These are phyloP conservation scores for Tryphoninae sp. DNA, from an alignment of 2,888 invertebrate species.

Conservation along the genomic window DNA sequence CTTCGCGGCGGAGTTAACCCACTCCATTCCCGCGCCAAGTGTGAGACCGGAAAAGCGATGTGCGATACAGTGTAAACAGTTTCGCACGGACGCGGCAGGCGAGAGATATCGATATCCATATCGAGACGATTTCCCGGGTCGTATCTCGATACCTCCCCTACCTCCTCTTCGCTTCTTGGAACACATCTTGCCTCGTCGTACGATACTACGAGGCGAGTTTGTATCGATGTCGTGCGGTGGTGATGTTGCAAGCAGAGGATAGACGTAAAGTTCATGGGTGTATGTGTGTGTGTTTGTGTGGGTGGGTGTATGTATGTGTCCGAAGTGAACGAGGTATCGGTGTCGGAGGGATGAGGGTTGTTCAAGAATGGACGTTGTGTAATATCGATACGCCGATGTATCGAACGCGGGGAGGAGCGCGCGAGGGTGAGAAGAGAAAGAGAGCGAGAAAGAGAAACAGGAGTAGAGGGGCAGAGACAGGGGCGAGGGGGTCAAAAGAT, in stretches of 20 bases:
- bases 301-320: neutral
- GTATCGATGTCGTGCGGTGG: slow-evolving; percentile 69
- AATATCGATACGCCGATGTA: slow-evolving; percentile 63
- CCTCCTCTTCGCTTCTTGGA: neutral
- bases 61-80: slow-evolving; percentile 61
- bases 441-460: slow-evolving; percentile 11
- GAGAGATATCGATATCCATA: slow-evolving; percentile 69
- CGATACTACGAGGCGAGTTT: slow-evolving; percentile 22
- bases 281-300: slow-evolving; percentile 9
- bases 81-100: slow-evolving; percentile 62
- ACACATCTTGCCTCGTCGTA: slow-evolving; percentile 41
- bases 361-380: slow-evolving; percentile 62
- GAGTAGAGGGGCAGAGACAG: slow-evolving; percentile 12
- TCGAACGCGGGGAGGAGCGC: slow-evolving; percentile 39
- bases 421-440: neutral
- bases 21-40: neutral
- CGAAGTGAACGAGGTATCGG: slow-evolving; percentile 12
- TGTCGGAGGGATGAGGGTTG: slow-evolving; percentile 52
- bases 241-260: slow-evolving; percentile 28
- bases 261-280: neutral
- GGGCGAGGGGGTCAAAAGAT: neutral
- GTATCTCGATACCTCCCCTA: slow-evolving; percentile 59
- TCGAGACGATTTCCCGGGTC: slow-evolving; percentile 63
- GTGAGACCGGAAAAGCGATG: slow-evolving; percentile 27
- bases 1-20: slow-evolving; percentile 16